Conservation (phyloP, 2,797 vertebrate genomes). For the Poecile montanus region DNA sequence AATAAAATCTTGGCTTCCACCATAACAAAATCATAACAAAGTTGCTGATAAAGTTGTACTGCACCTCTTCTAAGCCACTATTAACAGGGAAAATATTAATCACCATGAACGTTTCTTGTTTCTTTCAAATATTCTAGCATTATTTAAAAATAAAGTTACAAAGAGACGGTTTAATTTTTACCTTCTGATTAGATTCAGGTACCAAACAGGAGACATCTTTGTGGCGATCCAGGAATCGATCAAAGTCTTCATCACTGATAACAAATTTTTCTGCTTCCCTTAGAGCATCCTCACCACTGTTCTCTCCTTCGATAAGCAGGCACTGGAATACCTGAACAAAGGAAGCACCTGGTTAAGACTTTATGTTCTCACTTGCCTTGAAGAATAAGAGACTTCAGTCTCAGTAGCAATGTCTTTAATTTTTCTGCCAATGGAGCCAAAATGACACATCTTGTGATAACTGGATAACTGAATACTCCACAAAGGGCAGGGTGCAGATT, state of each 20-base stretch:
- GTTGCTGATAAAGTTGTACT: not conserved
- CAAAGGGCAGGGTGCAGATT: not conserved
- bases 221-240: slow-evolving; percentile 86
- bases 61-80: not conserved
- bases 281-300: slow-evolving; percentile 85
- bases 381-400: not conserved
- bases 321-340: slow-evolving; percentile 90
- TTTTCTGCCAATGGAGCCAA: not conserved
- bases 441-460: not conserved
- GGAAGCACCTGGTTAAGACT: not conserved
- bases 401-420: not conserved
- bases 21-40: not conserved
- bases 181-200: slow-evolving; percentile 94
- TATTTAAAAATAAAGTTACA: not conserved
- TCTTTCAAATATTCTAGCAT: not conserved
- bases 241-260: slow-evolving; percentile 85
- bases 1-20: not conserved
- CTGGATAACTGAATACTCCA: not conserved
- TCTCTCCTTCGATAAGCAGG: slow-evolving; percentile 92
- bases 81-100: not conserved
- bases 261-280: slow-evolving; percentile 89
- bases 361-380: not conserved
- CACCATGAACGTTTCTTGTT: not conserved
- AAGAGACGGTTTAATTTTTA: slow-evolving; percentile 35
- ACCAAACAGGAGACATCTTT: slow-evolving; percentile 84